phyloP scores from a whole-genome alignment of 2,113 vertebrate species.

The Eurystomus gularis region DNA sequence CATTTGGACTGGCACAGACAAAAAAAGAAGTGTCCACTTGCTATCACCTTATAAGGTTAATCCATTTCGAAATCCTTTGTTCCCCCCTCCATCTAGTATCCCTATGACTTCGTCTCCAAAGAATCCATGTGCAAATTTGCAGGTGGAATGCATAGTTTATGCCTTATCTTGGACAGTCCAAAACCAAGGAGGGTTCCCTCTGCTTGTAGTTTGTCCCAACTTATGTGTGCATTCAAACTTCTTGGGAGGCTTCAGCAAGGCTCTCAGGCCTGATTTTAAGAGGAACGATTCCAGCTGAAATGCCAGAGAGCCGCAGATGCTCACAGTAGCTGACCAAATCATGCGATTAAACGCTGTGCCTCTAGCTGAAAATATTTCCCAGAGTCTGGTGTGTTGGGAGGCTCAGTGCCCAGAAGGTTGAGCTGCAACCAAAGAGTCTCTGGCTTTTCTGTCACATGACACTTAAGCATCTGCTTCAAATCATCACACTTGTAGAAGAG shows the following conservation, averaged over 20 bases:
- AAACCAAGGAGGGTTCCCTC: neutral
- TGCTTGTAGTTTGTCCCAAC: neutral
- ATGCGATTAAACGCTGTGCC: neutral
- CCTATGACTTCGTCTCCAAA: neutral
- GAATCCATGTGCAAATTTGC: neutral
- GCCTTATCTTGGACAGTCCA: neutral
- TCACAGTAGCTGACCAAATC: neutral
- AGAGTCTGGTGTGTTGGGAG: accelerated
- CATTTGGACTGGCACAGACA: neutral
- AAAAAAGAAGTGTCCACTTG: neutral
- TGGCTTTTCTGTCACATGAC: neutral
- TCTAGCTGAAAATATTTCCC: neutral
- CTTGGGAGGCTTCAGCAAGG: neutral
- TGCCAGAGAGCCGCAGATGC: neutral
- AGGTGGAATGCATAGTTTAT: neutral
- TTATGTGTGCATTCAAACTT: neutral
- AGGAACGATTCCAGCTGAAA: neutral
- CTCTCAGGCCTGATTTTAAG: neutral
- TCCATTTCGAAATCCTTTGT: neutral
- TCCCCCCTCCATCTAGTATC: neutral
- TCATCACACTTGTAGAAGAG: neutral
- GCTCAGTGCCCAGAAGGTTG: neutral
- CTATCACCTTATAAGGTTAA: constrained; percentile 16
- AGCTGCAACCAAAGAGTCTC: neutral
- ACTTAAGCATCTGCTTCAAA: neutral